phyloP scores from a whole-genome alignment of 1,140 invertebrate species.

The Heterodera carotae region DNA sequence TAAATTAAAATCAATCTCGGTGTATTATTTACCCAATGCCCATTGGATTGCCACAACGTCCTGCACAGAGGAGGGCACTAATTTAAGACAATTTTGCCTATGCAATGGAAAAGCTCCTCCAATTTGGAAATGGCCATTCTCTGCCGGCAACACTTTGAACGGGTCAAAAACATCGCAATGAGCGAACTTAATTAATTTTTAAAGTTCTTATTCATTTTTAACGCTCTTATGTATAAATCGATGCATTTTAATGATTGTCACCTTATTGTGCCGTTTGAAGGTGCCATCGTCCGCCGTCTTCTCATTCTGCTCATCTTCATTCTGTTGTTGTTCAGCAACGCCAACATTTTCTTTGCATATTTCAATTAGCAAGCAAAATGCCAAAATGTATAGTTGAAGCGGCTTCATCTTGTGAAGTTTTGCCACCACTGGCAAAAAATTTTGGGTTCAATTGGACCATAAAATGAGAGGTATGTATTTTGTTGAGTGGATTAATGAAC shows the following conservation, averaged over 20 bases:
- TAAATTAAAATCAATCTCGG: too few relatives aligned
- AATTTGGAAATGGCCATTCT: constrained; percentile 47
- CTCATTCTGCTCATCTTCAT: neutral
- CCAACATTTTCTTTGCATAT: neutral
- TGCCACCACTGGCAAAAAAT: neutral
- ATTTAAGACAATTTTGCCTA: constrained; percentile 47
- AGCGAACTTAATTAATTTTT: neutral
- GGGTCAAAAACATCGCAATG: constrained; percentile 58
- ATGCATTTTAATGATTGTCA: neutral
- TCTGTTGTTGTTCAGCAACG: neutral
- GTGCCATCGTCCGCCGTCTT: neutral
- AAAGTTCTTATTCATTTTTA: neutral
- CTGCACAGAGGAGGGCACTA: constrained; percentile 57
- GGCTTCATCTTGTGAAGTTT: neutral
- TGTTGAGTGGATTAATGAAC: too few relatives aligned
- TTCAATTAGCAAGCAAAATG: neutral
- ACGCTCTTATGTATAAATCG: neutral
- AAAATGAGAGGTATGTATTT: neutral
- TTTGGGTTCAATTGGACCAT: neutral
- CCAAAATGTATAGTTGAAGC: neutral
- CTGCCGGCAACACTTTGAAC: constrained; percentile 59
- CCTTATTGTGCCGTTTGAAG: neutral
- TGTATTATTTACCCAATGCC: constrained; percentile 45
- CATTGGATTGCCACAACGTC: constrained; percentile 64
- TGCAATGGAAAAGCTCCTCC: constrained; percentile 62